Evolutionary conservation across 2,888 invertebrate genomes (phyloP).

Genomic region (Aphrophora alni): DNA sequence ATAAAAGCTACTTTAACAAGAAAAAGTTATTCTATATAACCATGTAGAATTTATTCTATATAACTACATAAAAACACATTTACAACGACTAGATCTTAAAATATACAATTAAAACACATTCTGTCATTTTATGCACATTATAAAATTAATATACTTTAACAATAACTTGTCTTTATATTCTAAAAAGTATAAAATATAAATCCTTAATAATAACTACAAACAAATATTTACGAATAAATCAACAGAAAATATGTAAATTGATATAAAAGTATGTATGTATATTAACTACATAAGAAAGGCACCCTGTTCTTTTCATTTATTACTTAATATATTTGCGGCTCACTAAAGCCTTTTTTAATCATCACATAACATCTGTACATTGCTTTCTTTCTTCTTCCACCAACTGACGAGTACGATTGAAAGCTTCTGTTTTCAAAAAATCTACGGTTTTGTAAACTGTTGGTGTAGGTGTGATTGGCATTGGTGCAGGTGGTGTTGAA

Average conservation of each 20-base stretch:
- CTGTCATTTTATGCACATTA: not conserved
- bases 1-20: too few species aligned
- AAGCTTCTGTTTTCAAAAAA: slow-evolving; percentile 92
- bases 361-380: slow-evolving; percentile 45
- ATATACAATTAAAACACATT: not conserved
- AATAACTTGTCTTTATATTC: not conserved
- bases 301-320: not conserved
- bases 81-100: not conserved
- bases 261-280: not conserved
- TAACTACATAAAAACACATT: not conserved
- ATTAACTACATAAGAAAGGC: not conserved
- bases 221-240: not conserved
- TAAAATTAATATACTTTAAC: not conserved
- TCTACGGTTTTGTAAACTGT: slow-evolving; percentile 75
- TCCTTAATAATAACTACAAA: not conserved
- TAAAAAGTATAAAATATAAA: not conserved
- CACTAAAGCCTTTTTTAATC: not conserved
- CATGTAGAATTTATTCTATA: too few species aligned
- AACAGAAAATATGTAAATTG: not conserved
- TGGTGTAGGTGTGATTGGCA: slow-evolving; percentile 40
- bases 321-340: not conserved
- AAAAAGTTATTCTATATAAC: too few species aligned
- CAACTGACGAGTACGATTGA: slow-evolving; percentile 83
- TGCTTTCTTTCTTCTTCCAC: slow-evolving; percentile 71
- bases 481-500: slow-evolving; percentile 27